phyloP scores from a whole-genome alignment of 1,140 invertebrate species.

The Frieseomelitta varia region DNA sequence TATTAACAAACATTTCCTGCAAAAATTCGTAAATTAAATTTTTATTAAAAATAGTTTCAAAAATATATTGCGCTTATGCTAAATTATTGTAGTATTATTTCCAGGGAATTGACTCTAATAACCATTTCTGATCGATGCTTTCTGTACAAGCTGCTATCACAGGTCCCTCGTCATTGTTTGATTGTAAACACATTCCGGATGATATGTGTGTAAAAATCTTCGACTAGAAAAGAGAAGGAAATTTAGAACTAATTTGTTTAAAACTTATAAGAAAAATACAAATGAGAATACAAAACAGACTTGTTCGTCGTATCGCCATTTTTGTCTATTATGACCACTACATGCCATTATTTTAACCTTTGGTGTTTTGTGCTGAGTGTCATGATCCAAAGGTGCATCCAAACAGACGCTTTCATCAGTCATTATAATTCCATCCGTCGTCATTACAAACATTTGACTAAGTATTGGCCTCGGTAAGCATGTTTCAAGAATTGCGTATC shows the following conservation, averaged over 20 bases:
- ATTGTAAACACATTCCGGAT: slow-evolving; percentile 83
- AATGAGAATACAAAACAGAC: slow-evolving; percentile 68
- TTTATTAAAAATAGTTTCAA: slow-evolving; percentile 12
- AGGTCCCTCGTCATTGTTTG: slow-evolving; percentile 78
- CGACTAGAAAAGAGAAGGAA: slow-evolving; percentile 73
- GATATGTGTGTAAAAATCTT: slow-evolving; percentile 81
- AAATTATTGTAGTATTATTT: slow-evolving; percentile 69
- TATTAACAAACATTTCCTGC: slow-evolving; percentile 21
- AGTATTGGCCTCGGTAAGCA: slow-evolving; percentile 81
- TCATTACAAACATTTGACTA: slow-evolving; percentile 90
- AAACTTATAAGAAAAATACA: neutral
- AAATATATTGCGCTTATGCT: neutral
- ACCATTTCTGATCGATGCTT: slow-evolving; percentile 82
- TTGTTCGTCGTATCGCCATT: slow-evolving; percentile 85
- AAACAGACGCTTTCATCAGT: slow-evolving; percentile 89
- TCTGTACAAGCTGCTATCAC: slow-evolving; percentile 82
- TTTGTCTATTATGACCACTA: slow-evolving; percentile 84
- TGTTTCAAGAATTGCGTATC: slow-evolving; percentile 84
- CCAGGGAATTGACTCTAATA: slow-evolving; percentile 81
- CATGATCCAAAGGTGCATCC: slow-evolving; percentile 85
- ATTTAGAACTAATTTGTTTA: neutral
- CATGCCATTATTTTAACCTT: slow-evolving; percentile 87
- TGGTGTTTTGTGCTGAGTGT: slow-evolving; percentile 78
- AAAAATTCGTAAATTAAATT: neutral
- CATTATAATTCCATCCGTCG: slow-evolving; percentile 85